Evolutionary conservation across 2,797 vertebrate genomes (phyloP), one percentile per base, ranked within the genome.

Genomic region (Diceros bicornis): DNA sequence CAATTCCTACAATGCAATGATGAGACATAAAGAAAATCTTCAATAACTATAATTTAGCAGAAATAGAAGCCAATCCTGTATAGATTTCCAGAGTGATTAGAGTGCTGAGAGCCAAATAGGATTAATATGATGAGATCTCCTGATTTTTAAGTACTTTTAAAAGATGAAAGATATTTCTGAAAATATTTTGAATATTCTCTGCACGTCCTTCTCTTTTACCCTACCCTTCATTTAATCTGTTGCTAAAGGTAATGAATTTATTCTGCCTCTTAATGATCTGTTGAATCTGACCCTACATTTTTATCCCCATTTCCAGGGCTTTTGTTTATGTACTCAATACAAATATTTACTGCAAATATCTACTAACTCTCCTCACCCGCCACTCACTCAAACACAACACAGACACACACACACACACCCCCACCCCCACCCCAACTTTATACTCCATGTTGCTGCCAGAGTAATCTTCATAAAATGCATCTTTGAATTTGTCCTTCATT

Each of bases 61-160:
- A 94, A 89, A 85, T 95, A 52, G 32, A 93, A 89, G 11, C 14
- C 41, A 21, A 8, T 72, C 57, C 64, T 78, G 0, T 57, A 4
- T 52, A 47, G 32, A 88, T 88, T 93, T 84, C 50, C n/a, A 25
- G 68, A 92, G 59, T 17, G 27, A 68, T 57, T 17, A 71, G 47
- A 21, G 21, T 61, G 37, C 4, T 75, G 47, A 69, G 12, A 84
- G 5, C 64, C n/a, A 84, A 64, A 77, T 29, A 21, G 7, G 20
- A 4, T 82, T 83, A 41, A 44, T 62, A 18, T 17, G 37, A 64
- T 92, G 61, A 84, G 50, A 41, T 85, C n/a, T 89, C 55, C 3
- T 74, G 52, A 52, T 77, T 55, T 92, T 91, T 59, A 85, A 94
- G 47, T 83, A 18, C 44, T 94, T 96, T 85, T 82, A 50, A 92